Evolutionary conservation across 2,113 vertebrate species (phyloP), one percentile per base, ranked within the genome.

Genomic region (Aleadryas rufinucha): DNA sequence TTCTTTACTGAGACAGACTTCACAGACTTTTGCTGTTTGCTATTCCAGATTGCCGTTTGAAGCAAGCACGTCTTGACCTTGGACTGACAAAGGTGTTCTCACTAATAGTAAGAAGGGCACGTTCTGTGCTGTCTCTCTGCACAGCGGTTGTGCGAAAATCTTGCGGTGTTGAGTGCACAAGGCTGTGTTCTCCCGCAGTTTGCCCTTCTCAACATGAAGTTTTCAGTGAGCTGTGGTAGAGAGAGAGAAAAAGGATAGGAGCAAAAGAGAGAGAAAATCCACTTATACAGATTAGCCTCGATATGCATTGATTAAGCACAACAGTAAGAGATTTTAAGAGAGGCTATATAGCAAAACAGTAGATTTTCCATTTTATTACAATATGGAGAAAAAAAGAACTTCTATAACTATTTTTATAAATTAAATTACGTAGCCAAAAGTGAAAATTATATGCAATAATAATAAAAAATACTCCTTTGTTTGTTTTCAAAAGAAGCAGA

Each of bases 301-400:
- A 26, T 89, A 65, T 0, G 0, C 79, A 49, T 28, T 91, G 78
- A 93, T 83, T 84, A 90, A 91, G 47, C 35, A 21, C 30, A 61
- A 63, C 31, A 95, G n/a, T 49, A 63, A 95, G 84, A 83, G 50
- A 22, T 95, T 92, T 92, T 90, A 89, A 92, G 64, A 74, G 56
- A 71, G 12, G 13, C 28, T 75, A 6, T 75, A 31, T 10, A 59
- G 47, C 5, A 42, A 89, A 89, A 45, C 60, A 86, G 57, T 71
- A 94, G 8, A 87, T 87, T 95, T 94, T 86, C 76, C 28, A 61
- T 95, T 95, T 94, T 84, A 93, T 84, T 95, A 74, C 50, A 65
- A 71, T 56, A 42, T 70, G 59, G 60, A 70, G 61, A 42, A 42
- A 74, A 59, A 77, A 89, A 76, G 12, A 42, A 85, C 21, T 37